A percentile compares a stretch with the other conserved stretches of the same genome.
Conservation (phyloP, 2,113 vertebrate species). For the Solea solea region DNA sequence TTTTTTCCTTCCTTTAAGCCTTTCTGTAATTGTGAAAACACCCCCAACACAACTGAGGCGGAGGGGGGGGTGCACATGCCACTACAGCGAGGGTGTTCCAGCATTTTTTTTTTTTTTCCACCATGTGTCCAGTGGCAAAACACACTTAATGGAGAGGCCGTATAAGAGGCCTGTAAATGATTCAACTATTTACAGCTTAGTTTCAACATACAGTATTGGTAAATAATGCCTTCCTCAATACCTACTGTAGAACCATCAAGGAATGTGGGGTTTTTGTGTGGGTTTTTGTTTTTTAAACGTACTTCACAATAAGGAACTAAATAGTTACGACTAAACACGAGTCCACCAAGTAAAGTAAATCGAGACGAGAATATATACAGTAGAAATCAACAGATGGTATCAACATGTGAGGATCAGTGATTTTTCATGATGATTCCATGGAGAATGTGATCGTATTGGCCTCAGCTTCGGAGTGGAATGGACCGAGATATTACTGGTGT, state of each 20-base stretch:
- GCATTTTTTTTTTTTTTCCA: slow-evolving; percentile 31
- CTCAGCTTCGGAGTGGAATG: slow-evolving; percentile 26
- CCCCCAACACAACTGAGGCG: slow-evolving; percentile 21
- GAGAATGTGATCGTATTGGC: slow-evolving; percentile 25
- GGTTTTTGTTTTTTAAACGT: slow-evolving; percentile 38
- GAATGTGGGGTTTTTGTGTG: slow-evolving; percentile 50
- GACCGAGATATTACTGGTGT: slow-evolving; percentile 32
- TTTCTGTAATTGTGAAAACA: slow-evolving; percentile 13
- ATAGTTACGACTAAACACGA: slow-evolving; percentile 64
- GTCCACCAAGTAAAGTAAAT: slow-evolving; percentile 68
- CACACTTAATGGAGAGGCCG: slow-evolving; percentile 20
- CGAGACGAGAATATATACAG: slow-evolving; percentile 70
- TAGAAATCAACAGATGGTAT: slow-evolving; percentile 60
- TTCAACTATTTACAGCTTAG: slow-evolving; percentile 69
- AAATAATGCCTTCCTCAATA: slow-evolving; percentile 65
- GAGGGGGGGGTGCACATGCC: slow-evolving; percentile 1
- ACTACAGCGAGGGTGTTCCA: slow-evolving; percentile 40
- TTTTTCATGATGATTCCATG: slow-evolving; percentile 35
- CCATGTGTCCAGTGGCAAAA: slow-evolving; percentile 11
- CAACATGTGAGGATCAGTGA: slow-evolving; percentile 55
- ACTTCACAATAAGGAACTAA: slow-evolving; percentile 69
- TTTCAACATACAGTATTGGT: slow-evolving; percentile 48
- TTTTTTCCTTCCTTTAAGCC: slow-evolving; percentile 31
- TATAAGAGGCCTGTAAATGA: slow-evolving; percentile 46
- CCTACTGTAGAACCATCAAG: slow-evolving; percentile 56